Evolutionary conservation across 2,888 invertebrate genomes (phyloP).

Genomic region (Dugesia japonica): DNA sequence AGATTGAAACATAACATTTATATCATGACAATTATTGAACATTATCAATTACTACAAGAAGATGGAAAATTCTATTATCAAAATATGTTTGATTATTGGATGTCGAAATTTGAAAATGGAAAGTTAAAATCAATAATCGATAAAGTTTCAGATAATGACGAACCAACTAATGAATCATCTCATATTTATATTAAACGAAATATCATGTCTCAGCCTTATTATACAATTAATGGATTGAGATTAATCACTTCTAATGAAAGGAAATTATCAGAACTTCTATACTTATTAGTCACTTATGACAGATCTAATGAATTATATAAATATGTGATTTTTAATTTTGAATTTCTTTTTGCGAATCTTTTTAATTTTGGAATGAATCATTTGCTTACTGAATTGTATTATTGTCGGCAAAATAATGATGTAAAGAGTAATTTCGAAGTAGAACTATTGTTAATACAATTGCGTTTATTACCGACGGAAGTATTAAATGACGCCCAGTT

Average conservation of each 20-base stretch:
- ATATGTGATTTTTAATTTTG: slow-evolving; percentile 27
- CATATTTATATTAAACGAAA: slow-evolving; percentile 27
- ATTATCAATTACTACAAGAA: slow-evolving; percentile 31
- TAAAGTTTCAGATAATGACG: slow-evolving; percentile 25
- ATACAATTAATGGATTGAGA: not conserved
- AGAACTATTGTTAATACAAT: slow-evolving; percentile 30
- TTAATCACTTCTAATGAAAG: slow-evolving; percentile 23
- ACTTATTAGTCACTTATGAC: slow-evolving; percentile 17
- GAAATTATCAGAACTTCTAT: slow-evolving; percentile 30
- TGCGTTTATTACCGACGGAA: slow-evolving; percentile 5
- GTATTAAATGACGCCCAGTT: slow-evolving; percentile 26
- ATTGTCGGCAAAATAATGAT: slow-evolving; percentile 32
- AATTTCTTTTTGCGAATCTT: slow-evolving; percentile 32
- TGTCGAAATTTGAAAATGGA: slow-evolving; percentile 21
- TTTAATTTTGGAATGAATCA: slow-evolving; percentile 28
- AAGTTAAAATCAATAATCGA: slow-evolving; percentile 32
- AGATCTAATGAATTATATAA: slow-evolving; percentile 24
- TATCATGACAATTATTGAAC: slow-evolving; percentile 25
- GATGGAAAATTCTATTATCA: slow-evolving; percentile 26
- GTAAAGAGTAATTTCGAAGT: slow-evolving; percentile 31
- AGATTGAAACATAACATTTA: slow-evolving; percentile 24
- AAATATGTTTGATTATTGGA: slow-evolving; percentile 31
- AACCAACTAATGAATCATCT: not conserved
- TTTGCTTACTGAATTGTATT: slow-evolving; percentile 31
- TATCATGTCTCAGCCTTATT: slow-evolving; percentile 28